Percentiles rank a stretch among this genome's conserved stretches.
These are phyloP conservation scores for Lipotes vexillifer DNA, from an alignment of 2,113 vertebrate species.

Conservation along the genomic window DNA sequence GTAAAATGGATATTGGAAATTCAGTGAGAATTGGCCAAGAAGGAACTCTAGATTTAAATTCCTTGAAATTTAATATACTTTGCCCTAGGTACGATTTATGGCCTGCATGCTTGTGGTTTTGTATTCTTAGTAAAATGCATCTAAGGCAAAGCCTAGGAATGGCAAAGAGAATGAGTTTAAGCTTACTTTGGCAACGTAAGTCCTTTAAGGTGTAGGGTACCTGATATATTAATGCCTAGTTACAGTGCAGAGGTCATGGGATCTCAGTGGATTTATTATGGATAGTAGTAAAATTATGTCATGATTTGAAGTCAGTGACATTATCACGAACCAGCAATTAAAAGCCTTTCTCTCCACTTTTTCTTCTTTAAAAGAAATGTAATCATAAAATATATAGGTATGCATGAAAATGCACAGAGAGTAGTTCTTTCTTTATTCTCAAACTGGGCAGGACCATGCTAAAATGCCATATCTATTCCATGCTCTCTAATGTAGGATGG, in stretches of 20 bases:
- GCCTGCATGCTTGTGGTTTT: neutral
- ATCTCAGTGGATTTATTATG: neutral
- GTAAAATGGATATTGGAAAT: slow-evolving; percentile 42
- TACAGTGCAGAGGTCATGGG: neutral
- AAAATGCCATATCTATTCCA: neutral
- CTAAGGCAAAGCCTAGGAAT: neutral
- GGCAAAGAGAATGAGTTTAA: slow-evolving; percentile 28
- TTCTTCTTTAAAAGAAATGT: neutral
- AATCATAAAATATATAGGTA: neutral
- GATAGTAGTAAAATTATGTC: neutral
- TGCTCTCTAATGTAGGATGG: neutral
- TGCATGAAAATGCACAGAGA: neutral
- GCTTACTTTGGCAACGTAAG: neutral
- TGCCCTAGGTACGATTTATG: slow-evolving; percentile 31
- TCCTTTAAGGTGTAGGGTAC: neutral
- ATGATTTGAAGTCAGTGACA: neutral
- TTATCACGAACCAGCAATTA: neutral
- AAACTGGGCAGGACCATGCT: neutral
- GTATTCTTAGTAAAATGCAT: slow-evolving; percentile 51
- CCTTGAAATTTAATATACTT: slow-evolving; percentile 44
- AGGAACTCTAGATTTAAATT: slow-evolving; percentile 37
- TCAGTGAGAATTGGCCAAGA: slow-evolving; percentile 18
- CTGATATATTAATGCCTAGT: neutral
- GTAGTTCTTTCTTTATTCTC: neutral
- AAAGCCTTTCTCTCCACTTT: neutral